Conservation (phyloP, 2,113 vertebrate species). For the Neofelis nebulosa region DNA sequence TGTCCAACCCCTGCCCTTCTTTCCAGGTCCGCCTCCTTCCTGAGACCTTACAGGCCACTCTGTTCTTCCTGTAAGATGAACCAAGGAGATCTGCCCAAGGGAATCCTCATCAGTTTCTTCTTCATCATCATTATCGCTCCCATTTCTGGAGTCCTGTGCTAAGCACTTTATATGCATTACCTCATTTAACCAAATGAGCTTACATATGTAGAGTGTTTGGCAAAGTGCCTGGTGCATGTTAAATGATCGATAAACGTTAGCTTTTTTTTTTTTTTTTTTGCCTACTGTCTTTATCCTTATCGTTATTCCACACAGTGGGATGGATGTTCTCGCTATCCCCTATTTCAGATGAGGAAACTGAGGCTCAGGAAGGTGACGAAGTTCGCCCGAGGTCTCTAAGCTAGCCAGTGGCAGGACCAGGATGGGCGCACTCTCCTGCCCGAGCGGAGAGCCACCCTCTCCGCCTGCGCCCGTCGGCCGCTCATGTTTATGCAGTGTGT, state of each 20-base stretch:
- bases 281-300: background rate
- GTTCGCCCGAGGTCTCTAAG: background rate
- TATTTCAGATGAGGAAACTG: conserved; percentile 52
- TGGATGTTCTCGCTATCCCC: background rate
- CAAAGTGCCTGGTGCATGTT: conserved; percentile 58
- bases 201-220: conserved; percentile 72
- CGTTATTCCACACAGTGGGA: background rate
- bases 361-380: background rate
- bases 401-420: background rate
- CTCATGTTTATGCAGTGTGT: rapidly evolving
- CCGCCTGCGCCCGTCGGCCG: background rate
- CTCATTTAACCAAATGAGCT: conserved; percentile 76
- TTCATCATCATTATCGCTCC: conserved; percentile 39
- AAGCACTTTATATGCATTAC: conserved; percentile 71
- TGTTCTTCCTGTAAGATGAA: conserved; percentile 29
- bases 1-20: background rate
- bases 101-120: conserved; percentile 56
- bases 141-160: conserved; percentile 60
- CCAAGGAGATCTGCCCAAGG: conserved; percentile 23
- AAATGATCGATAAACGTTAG: conserved; percentile 8
- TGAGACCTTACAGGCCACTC: background rate
- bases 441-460: background rate
- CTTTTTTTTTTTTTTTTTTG: background rate
- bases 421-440: background rate
- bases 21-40: conserved; percentile 15